Evolutionary conservation across 2,888 invertebrate species (phyloP), one percentile per base, ranked within the genome.

Genomic region (Hypolimnas misippus): DNA sequence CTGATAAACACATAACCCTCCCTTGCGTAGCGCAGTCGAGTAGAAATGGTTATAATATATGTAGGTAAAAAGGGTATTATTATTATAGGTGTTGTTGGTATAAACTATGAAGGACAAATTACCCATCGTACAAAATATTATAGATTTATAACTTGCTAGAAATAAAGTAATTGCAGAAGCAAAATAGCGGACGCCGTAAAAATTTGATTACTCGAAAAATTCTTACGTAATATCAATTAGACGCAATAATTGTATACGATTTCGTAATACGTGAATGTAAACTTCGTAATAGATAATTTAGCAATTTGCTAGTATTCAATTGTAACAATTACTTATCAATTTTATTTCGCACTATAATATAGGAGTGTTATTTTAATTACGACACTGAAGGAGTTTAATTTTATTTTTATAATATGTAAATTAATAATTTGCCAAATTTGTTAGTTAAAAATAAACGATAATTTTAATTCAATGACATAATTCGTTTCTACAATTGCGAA

Each of bases 201-300:
- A 54, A 49, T 54, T 60, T 54, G 59, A 60, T 54, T 54, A 38
- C 29, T 16, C 38, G 46, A 35, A 60, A 54, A 38, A 46, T 54
- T 38, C 8, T 60, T 49, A 38, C 38, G 52, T 54, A 60, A 59
- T 52, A 44, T 46, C 53, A 60, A 60, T 60, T 60, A 60, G 54
- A 54, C 44, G 46, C 49, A 58, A 17, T 38, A 54, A 54, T 46
- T n/a, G 38, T 25, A 16, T 31, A n/a, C 19, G 46, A 60, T 60
- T 60, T 54, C 53, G 54, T 46, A 60, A 60, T 53, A 54, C 53
- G 46, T 54, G 46, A 49, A 38, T 42, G 51, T 46, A 35, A 25
- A 35, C n/a, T 52, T 3, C 52, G 59, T 46, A 46, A 38, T 60
- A 60, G 35, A 46, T 35, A 53, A 53, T 44, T 52, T 42, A 58